phyloP scores from a whole-genome alignment of 2,888 invertebrate species.

The Lapara coniferarum region DNA sequence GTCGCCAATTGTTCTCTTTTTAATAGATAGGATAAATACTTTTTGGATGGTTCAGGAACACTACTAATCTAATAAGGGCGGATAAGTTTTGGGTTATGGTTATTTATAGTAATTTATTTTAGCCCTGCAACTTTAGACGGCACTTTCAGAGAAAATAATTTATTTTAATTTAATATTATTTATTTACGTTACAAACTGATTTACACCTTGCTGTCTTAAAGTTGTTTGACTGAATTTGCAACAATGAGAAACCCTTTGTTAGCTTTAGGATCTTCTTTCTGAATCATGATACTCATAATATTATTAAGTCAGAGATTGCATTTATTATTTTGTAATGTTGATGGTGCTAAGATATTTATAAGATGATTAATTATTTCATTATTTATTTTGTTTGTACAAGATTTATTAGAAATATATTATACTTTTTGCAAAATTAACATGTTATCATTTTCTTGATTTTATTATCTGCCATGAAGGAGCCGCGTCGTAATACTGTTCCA shows the following conservation, averaged over 20 bases:
- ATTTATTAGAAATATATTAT: slow-evolving; percentile 1
- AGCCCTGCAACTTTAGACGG: slow-evolving; percentile 15
- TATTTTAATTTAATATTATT: background rate
- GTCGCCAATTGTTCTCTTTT: background rate
- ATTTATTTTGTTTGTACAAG: slow-evolving; percentile 28
- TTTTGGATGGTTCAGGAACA: slow-evolving; percentile 11
- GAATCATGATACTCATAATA: slow-evolving; percentile 70
- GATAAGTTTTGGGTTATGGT: slow-evolving; percentile 38
- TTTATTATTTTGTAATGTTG: slow-evolving; percentile 67
- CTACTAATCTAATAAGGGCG: slow-evolving; percentile 23
- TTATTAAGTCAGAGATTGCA: slow-evolving; percentile 69
- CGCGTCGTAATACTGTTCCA: no score
- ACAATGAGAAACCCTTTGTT: slow-evolving; percentile 9
- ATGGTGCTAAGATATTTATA: slow-evolving; percentile 62
- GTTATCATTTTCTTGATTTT: background rate
- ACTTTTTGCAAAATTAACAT: background rate
- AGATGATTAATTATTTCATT: slow-evolving; percentile 26
- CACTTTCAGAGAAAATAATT: background rate
- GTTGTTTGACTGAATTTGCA: slow-evolving; percentile 40
- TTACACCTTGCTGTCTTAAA: background rate
- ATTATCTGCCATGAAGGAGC: background rate
- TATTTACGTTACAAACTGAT: background rate
- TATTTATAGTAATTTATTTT: slow-evolving; percentile 30
- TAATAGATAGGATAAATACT: background rate
- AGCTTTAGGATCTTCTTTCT: slow-evolving; percentile 35